Base-by-base conservation (phyloP, 2,113 vertebrate genomes). In the Galbula dea region DNA sequence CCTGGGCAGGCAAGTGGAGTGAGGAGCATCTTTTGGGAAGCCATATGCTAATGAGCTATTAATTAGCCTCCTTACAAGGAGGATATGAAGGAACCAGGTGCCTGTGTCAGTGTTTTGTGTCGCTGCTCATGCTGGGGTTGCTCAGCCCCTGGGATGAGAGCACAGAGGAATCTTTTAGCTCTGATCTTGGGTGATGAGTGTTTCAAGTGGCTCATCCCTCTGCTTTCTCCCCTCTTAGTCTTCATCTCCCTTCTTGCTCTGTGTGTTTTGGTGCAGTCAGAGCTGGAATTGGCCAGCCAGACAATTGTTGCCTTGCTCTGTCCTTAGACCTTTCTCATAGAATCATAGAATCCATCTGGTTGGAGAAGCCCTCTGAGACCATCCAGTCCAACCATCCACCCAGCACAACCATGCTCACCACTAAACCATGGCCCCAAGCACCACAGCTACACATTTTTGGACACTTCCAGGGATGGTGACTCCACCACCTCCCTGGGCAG, bases 91-190 rank as follows among this genome's bases (percentile, higher is more conserved):
- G 32, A 58, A 4, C 36, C 9, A 10, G 41, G n/a, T 43, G 12
- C 1, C 32, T 29, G 18, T 51, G 58, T 6, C 1, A 2, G 26
- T 58, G 67, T 13, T 41, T 10, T 26, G 23, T 55, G 34, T 51
- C 1, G 1, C 37, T 52, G 65, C 49, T 68, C 16, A 5, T 0
- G 2, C 15, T 9, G 68, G 11, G 1, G 24, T 22, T 0, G 3
- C 22, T 48, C 18, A 19, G 15, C 8, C 32, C 29, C 20, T 16
- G 39, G 46, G 3, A 15, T 32, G 18, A 46, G 41, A 91, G 23
- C 12, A 12, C 7, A 18, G 24, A 0, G 3, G 62, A 24, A 14
- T 43, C 34, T 45, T 34, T 48, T 18, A 43, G 29, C 54, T 51
- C 65, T 24, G 22, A 17, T n/a, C 36, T n/a, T 0, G 10, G 30